These are phyloP conservation scores for Eupithecia abbreviata DNA, from an alignment of 2,888 invertebrate species.

Conservation along the genomic window DNA sequence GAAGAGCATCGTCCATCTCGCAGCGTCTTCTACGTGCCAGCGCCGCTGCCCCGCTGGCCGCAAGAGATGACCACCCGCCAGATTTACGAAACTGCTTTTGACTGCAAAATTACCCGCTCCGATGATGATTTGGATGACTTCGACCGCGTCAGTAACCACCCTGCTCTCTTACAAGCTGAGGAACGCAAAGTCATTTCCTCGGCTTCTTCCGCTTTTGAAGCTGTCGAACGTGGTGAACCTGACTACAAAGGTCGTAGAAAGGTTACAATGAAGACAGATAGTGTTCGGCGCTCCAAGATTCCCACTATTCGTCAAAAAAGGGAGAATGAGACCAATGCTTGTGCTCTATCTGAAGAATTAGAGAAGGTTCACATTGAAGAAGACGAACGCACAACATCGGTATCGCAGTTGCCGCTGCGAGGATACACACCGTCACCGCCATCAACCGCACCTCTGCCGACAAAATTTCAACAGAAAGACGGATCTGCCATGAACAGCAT, in stretches of 20 bases:
- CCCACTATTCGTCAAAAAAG: conserved; percentile 83
- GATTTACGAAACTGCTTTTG: conserved; percentile 95
- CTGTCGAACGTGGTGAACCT: conserved; percentile 78
- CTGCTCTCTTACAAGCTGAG: conserved; percentile 86
- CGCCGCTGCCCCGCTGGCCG: conserved; percentile 86
- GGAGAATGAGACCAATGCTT: conserved; percentile 73
- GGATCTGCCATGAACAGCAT: conserved; percentile 90
- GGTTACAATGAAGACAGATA: conserved; percentile 82
- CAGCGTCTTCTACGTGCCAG: conserved; percentile 88
- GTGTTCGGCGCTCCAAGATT: conserved; percentile 83
- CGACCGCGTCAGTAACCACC: conserved; percentile 91
- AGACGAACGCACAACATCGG: conserved; percentile 81
- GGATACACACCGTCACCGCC: conserved; percentile 93
- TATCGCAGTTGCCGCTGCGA: conserved; percentile 86
- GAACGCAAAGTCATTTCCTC: conserved; percentile 79
- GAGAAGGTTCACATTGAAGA: conserved; percentile 86
- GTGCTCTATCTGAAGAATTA: conserved; percentile 79
- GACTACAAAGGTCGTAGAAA: conserved; percentile 83
- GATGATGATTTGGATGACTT: conserved; percentile 92
- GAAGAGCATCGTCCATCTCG: conserved; percentile 86
- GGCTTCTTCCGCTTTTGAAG: conserved; percentile 79
- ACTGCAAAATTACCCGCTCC: conserved; percentile 92
- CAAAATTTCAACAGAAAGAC: conserved; percentile 90
- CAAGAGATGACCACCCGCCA: conserved; percentile 87
- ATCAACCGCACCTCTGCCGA: conserved; percentile 92